phyloP scores from a whole-genome alignment of 2,888 invertebrate genomes.

The Orgyia antiqua region DNA sequence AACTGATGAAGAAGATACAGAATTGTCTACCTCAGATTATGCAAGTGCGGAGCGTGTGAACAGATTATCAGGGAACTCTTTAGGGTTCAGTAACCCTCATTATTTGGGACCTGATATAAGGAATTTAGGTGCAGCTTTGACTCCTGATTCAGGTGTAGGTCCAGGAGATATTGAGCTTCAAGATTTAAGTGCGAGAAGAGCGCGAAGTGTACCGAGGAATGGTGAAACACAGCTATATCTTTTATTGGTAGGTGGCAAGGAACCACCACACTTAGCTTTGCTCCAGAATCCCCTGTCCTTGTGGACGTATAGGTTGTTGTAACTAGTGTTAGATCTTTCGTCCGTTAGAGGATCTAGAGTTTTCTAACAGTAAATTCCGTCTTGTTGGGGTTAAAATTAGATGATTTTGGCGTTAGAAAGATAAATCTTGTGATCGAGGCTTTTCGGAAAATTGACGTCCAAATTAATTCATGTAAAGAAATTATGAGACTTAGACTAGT shows the following conservation, averaged over 20 bases:
- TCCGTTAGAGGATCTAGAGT: conserved; percentile 27
- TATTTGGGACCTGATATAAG: conserved; percentile 84
- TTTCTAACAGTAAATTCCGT: conserved; percentile 14
- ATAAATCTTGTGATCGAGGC: conserved; percentile 19
- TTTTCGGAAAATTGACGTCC: conserved; percentile 29
- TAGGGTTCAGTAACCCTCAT: conserved; percentile 87
- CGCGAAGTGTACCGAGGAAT: conserved; percentile 44
- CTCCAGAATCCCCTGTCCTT: conserved; percentile 87
- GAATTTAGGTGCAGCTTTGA: conserved; percentile 82
- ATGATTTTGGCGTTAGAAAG: conserved; percentile 16
- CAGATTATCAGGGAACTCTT: conserved; percentile 66
- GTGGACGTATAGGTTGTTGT: conserved; percentile 84
- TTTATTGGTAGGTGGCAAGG: conserved; percentile 85
- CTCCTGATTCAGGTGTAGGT: conserved; percentile 81
- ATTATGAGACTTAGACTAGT: conserved; percentile 20
- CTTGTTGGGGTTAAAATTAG: conserved; percentile 17
- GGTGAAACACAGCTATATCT: conserved; percentile 36
- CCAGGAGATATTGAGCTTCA: conserved; percentile 65
- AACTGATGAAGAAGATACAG: conserved; percentile 76
- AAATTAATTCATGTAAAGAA: conserved; percentile 24
- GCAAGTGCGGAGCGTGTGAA: conserved; percentile 85
- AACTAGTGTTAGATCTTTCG: conserved; percentile 19
- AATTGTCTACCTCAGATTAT: conserved; percentile 85
- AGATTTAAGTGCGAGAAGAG: conserved; percentile 41
- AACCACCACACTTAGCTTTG: conserved; percentile 86